Percentiles rank a stretch among this genome's conserved stretches.
Conservation (phyloP, 2,888 invertebrate species). For the Saturnia pavonia region DNA sequence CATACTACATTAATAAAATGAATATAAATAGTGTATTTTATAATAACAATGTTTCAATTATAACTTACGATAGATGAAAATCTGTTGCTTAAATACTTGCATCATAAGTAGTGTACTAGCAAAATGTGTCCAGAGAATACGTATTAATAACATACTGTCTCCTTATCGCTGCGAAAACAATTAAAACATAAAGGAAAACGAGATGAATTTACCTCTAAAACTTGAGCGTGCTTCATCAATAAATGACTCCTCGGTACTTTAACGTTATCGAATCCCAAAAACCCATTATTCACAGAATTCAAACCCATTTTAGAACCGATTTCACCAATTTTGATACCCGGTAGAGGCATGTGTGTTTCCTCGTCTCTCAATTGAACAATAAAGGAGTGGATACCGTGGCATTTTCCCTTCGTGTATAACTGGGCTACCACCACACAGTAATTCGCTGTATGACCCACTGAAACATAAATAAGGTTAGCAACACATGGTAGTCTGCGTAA, state of each 20-base stretch:
- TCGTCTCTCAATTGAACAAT: constrained; percentile 94
- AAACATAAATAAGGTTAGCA: constrained; percentile 18
- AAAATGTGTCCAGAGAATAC: not conserved
- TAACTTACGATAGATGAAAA: too few relatives aligned
- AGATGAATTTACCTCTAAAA: constrained; percentile 75
- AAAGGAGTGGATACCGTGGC: constrained; percentile 95
- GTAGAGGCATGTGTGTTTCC: constrained; percentile 91
- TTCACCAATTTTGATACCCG: constrained; percentile 95
- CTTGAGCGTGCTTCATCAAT: constrained; percentile 96
- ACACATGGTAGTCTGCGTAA: not conserved
- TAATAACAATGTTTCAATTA: too few relatives aligned
- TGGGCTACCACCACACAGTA: constrained; percentile 96
- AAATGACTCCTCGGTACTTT: constrained; percentile 93
- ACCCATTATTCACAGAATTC: constrained; percentile 95
- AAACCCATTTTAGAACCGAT: constrained; percentile 96
- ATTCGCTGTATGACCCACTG: constrained; percentile 96
- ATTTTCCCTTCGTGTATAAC: constrained; percentile 89
- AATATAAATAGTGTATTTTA: too few relatives aligned
- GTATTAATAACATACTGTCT: not conserved
- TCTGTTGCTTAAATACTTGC: too few relatives aligned
- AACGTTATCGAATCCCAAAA: constrained; percentile 91
- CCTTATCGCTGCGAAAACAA: not conserved
- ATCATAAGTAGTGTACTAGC: too few relatives aligned
- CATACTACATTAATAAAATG: too few relatives aligned
- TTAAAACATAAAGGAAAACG: not conserved